Base-by-base conservation (phyloP, 2,797 vertebrate genomes). In the Danio choprae region DNA sequence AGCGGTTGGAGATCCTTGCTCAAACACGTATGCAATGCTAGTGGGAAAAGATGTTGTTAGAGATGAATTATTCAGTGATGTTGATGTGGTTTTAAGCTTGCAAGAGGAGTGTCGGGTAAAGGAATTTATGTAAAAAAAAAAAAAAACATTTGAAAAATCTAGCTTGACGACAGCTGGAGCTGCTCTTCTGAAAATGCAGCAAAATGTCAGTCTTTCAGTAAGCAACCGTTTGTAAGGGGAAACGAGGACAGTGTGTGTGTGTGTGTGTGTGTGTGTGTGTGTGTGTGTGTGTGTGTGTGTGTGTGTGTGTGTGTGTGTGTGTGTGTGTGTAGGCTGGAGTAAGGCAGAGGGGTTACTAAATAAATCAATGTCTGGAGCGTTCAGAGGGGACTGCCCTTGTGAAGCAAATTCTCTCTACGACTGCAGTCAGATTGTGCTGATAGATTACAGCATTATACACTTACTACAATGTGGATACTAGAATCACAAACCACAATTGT, bases 21-120 rank as follows among this genome's bases (percentile, higher is more conserved):
- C 56, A 22, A 69, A 69, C 10, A 48, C 41, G 38, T 10, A 41
- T 2, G 4, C 13, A 40, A 22, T 38, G 43, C n/a, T 20, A 56
- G 16, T 18, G 1, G 20, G 6, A 55, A 68, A 77, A 18, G 46
- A 72, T 60, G 51, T 69, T 18, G 50, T 63, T 74, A 38, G 50
- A 29, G 48, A 65, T 74, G 5, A 84, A 84, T 81, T 55, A 80
- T 80, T 85, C 55, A 80, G 55, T 6, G 15, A 64, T 43, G 63
- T 41, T 80, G 69, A 74, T 40, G 56, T 12, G 36, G 67, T 15
- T 50, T 43, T n/a, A 72, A 53, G 20, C 50, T 77, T 71, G 58
- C 29, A 3, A 53, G 20, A 71, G 43, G 15, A 67, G 36, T 16
- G 20, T 4, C 20, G 63, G 11, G 0, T 38, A 50, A 12, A 18